Evolutionary conservation across 2,797 vertebrate species (phyloP).

Genomic region (Hemitrygon akajei): DNA sequence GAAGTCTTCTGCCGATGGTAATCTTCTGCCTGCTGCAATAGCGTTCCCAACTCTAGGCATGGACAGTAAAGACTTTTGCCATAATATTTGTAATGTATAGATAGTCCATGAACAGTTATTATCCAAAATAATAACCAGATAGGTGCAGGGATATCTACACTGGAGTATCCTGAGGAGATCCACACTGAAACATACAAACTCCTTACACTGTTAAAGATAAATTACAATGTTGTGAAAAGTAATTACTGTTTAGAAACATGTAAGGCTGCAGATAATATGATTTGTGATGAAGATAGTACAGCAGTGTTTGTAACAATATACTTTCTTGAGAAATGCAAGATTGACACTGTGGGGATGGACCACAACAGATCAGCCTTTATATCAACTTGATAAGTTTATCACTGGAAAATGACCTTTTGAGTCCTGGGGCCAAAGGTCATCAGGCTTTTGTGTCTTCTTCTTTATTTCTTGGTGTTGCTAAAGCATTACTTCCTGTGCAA

Average conservation of each 20-base stretch:
- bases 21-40: no score
- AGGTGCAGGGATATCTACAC: not conserved
- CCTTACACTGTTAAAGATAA: no score
- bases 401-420: conserved; percentile 34
- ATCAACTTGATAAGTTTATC: not conserved
- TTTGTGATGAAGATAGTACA: not conserved
- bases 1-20: not conserved
- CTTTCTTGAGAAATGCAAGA: not conserved
- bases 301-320: not conserved
- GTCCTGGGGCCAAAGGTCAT: not conserved
- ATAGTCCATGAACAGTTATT: not conserved
- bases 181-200: no score
- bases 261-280: not conserved
- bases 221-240: not conserved
- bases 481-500: not conserved
- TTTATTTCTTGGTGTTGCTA: not conserved
- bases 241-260: not conserved
- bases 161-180: no score
- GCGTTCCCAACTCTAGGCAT: no score
- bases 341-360: not conserved
- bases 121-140: not conserved
- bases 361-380: conserved; percentile 12
- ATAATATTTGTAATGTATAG: not conserved
- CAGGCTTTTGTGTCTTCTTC: conserved; percentile 17
- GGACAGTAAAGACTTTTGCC: not conserved